A percentile compares a stretch with the other conserved stretches of the same genome.
Conservation (phyloP, 2,888 invertebrate species). For the Dicroscelio sp. region DNA sequence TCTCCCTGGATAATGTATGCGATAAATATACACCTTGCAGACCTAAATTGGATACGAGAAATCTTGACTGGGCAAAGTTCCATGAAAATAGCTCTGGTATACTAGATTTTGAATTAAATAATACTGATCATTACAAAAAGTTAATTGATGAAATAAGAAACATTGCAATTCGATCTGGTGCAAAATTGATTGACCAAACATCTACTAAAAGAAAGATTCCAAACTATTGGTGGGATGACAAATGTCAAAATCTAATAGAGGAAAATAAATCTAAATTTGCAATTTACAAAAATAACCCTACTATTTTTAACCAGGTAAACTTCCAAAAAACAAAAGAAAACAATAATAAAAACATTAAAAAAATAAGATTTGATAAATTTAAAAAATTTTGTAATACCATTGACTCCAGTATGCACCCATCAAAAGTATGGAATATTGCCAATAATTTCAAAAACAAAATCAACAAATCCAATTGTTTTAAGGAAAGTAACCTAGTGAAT, state of each 20-base stretch:
- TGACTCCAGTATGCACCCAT: neutral
- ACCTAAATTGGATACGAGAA: neutral
- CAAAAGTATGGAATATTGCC: neutral
- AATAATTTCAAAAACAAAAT: conserved; percentile 10
- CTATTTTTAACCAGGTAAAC: conserved; percentile 25
- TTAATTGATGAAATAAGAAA: neutral
- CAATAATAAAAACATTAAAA: conserved; percentile 7
- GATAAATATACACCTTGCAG: conserved; percentile 28
- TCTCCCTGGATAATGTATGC: neutral
- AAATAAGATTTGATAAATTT: neutral
- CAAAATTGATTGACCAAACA: neutral
- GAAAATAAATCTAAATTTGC: neutral
- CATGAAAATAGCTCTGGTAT: no score
- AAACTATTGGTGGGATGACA: conserved; percentile 24
- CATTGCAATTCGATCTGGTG: neutral
- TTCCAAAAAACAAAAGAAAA: neutral
- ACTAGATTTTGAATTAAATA: neutral
- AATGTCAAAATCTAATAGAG: conserved; percentile 2
- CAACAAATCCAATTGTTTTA: neutral
- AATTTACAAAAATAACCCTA: conserved; percentile 1
- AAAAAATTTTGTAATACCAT: neutral
- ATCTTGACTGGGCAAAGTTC: neutral
- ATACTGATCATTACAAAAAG: neutral
- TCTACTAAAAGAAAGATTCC: neutral
- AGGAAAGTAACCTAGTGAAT: neutral